Conservation (phyloP, 1,140 invertebrate genomes). For the Pseudomyrmex dendroicus region DNA sequence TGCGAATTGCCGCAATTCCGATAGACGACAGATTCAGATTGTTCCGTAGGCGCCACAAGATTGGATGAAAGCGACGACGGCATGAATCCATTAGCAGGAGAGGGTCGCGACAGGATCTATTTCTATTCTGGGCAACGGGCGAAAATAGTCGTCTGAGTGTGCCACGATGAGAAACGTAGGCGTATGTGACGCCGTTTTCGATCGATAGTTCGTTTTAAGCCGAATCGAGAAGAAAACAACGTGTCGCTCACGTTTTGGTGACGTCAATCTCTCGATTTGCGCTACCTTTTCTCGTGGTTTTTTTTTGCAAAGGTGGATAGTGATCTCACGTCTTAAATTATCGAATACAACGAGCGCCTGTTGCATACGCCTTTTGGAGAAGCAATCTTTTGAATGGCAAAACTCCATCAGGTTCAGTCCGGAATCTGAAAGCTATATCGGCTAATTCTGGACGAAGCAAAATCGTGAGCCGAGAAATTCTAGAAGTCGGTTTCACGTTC, state of each 20-base stretch:
- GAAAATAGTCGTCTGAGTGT: conserved; percentile 58
- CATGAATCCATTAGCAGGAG: background rate
- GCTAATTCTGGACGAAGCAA: conserved; percentile 13
- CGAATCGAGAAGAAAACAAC: conserved; percentile 19
- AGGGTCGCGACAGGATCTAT: conserved; percentile 36
- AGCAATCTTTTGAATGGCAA: background rate
- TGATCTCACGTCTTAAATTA: conserved; percentile 20
- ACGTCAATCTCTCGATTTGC: conserved; percentile 65
- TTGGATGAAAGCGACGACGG: conserved; percentile 27
- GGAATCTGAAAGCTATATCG: background rate
- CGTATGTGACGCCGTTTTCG: conserved; percentile 51
- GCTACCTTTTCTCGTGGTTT: background rate
- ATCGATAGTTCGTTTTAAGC: conserved; percentile 40
- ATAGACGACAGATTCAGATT: background rate
- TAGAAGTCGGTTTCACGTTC: background rate
- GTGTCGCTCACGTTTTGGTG: conserved; percentile 59
- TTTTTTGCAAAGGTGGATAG: background rate
- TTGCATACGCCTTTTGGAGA: background rate
- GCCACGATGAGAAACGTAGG: conserved; percentile 53
- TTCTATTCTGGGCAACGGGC: conserved; percentile 25
- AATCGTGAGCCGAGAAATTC: conserved; percentile 18
- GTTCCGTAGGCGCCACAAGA: conserved; percentile 13
- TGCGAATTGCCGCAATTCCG: background rate
- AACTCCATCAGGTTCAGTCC: background rate
- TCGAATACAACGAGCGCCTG: background rate